Base-by-base conservation (phyloP, 2,113 vertebrate species). In the Oreochromis spilurus region DNA sequence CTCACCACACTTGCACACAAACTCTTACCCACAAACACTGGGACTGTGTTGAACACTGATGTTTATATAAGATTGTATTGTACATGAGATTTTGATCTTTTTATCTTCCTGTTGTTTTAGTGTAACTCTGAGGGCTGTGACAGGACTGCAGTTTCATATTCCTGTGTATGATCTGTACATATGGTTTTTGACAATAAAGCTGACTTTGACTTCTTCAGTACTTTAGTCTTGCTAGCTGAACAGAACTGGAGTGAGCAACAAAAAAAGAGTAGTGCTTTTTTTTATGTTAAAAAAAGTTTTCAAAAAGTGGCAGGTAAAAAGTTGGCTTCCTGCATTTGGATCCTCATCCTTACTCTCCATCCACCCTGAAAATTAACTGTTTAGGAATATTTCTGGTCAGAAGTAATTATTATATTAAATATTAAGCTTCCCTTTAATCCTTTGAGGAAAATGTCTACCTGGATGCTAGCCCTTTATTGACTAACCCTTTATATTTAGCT, bases 391-490 rank as follows among this genome's bases (percentile, higher is more conserved):
- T 55, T 57, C 0, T 57, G 21, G 54, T 57, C 21, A 26, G 12
- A 57, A 26, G 21, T 57, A 57, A 57, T 58, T 58, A 29, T n/a
- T n/a, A n/a, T n/a, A n/a, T n/a, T 58, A 58, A 58, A 58, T 58
- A 31, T 58, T 31, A 58, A 29, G 24, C 26, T 58, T 58, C 57
- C 29, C 14, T 60, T 31, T 60, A 17, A 60, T 16, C 24, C 57
- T 29, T 60, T 9, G 57, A 57, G 54, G 6, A 57, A 57, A 57
- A 57, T 57, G 21, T 14, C 54, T 57, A 26, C 54, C 54, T 57
- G 21, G 24, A 24, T 1, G 24, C 24, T 24, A 24, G 24, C 24
- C 24, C 24, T 24, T 24, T 24, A 24, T 24, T 24, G 24, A 24
- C 24, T 1, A 24, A 24, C 24, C 24, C 24, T 24, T 24, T 24